Evolutionary conservation across 2,888 invertebrate species (phyloP).

Genomic region (Acanthosepion pharaonis): DNA sequence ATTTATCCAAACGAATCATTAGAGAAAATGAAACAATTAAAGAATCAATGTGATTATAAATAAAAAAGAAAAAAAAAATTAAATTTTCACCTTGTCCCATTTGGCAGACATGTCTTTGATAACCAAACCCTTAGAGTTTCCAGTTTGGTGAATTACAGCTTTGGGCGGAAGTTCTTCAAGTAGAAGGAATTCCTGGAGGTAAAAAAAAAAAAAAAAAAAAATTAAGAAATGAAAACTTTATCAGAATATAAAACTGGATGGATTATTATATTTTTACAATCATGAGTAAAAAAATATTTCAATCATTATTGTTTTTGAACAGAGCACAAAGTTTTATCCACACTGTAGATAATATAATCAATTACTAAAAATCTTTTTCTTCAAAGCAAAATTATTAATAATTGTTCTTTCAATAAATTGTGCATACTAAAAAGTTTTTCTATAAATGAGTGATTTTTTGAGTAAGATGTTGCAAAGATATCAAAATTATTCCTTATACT

Average conservation of each 20-base stretch:
- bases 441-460: too few relatives aligned
- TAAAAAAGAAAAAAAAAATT: not conserved
- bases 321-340: not conserved
- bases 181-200: slow-evolving; percentile 72
- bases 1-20: too few relatives aligned
- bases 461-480: too few relatives aligned
- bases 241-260: too few relatives aligned
- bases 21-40: too few relatives aligned
- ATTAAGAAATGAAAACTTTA: not conserved
- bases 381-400: too few relatives aligned
- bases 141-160: not conserved
- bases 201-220: not conserved
- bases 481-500: too few relatives aligned
- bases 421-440: too few relatives aligned
- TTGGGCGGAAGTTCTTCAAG: slow-evolving; percentile 72
- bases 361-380: too few relatives aligned
- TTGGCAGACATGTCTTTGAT: slow-evolving; percentile 66
- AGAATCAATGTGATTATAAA: not conserved
- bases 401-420: too few relatives aligned
- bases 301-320: not conserved
- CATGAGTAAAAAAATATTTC: not conserved
- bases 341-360: too few relatives aligned
- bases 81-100: slow-evolving; percentile 69
- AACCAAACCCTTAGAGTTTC: slow-evolving; percentile 49
- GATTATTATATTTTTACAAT: not conserved